Evolutionary conservation across 2,113 vertebrate species (phyloP).

Genomic region (Nothoprocta perdicaria): DNA sequence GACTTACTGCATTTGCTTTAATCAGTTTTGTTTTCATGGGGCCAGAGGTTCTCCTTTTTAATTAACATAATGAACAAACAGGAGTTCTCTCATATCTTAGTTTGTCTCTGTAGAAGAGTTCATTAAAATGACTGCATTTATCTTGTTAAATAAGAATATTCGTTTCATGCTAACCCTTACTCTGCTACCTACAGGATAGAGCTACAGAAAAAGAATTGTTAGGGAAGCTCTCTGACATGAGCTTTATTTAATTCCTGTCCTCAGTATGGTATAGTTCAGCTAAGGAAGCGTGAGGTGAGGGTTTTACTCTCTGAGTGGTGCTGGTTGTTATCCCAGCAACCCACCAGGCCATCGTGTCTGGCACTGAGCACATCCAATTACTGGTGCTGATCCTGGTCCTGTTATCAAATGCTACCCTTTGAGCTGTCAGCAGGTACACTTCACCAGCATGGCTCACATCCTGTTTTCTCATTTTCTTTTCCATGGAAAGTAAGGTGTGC

Average conservation of each 20-base stretch:
- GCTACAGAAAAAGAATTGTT: not conserved
- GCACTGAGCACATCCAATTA: not conserved
- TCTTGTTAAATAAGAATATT: slow-evolving; percentile 53
- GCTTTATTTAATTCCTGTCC: not conserved
- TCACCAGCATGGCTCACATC: not conserved
- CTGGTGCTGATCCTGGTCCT: not conserved
- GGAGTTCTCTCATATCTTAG: slow-evolving; percentile 45
- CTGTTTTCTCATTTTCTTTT: not conserved
- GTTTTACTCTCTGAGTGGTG: not conserved
- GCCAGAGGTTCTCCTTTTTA: slow-evolving; percentile 48
- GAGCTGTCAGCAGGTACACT: not conserved
- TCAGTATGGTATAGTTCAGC: not conserved
- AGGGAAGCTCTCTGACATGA: not conserved
- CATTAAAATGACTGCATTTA: slow-evolving; percentile 68
- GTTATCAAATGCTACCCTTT: not conserved
- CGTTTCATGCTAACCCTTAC: slow-evolving; percentile 1
- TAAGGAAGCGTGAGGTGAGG: not conserved
- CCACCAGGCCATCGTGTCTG: not conserved
- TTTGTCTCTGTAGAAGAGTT: slow-evolving; percentile 55
- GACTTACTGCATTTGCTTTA: slow-evolving; percentile 59
- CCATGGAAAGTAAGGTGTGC: not conserved
- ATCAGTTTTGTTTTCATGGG: slow-evolving; percentile 68
- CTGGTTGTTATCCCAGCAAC: not conserved
- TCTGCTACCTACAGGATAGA: not conserved
- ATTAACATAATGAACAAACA: slow-evolving; percentile 73